Evolutionary conservation across 1,140 invertebrate species (phyloP), one percentile per base, ranked within the genome.

Genomic region (Arion vulgaris): DNA sequence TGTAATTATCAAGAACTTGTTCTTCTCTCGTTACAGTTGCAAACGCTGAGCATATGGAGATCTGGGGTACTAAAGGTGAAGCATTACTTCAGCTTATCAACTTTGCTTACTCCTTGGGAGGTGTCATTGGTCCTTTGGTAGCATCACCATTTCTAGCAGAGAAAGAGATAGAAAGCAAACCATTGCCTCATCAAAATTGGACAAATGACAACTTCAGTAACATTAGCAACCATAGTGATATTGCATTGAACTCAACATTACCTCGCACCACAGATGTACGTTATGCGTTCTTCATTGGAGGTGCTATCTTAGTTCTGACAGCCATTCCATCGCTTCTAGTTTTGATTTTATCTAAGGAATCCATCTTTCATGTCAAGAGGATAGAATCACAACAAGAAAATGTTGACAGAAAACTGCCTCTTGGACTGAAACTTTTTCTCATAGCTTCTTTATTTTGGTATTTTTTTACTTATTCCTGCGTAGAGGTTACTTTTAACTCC

Each of bases 21-120:
- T 80, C 69, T 45, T 36, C 66, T 17, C 72, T 79, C 32, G 36
- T 80, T 86, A 75, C 88, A 93, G 93, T 91, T 77, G 90, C 90
- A 11, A 94, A 93, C 89, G 91, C 93, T 5, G 85, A 92, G 72
- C 90, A 92, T 77, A 79, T 93, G 36, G 85, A 91, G 68, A 86
- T 93, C 15, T 94, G 93, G 93, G 91, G 92, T 0, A 86, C 89
- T 49, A 87, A 92, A 39, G 92, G 91, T 13, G 71, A 82, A 69
- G 75, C 83, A 0, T 82, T 78, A 34, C 80, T 87, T 73, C 86
- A 87, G 68, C 72, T 76, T 41, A 68, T 86, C 13, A 86, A 88
- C 75, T 87, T 88, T 77, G 49, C 72, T 28, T 88, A 86, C 76
- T 84, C 87, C 28, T 49, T 86, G 36, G 87, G 87, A 23, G 87